A percentile compares a stretch with the other conserved stretches of the same genome.
Evolutionary conservation across 2,797 vertebrate genomes (phyloP).

Genomic region (Brachyrhaphis roseni): DNA sequence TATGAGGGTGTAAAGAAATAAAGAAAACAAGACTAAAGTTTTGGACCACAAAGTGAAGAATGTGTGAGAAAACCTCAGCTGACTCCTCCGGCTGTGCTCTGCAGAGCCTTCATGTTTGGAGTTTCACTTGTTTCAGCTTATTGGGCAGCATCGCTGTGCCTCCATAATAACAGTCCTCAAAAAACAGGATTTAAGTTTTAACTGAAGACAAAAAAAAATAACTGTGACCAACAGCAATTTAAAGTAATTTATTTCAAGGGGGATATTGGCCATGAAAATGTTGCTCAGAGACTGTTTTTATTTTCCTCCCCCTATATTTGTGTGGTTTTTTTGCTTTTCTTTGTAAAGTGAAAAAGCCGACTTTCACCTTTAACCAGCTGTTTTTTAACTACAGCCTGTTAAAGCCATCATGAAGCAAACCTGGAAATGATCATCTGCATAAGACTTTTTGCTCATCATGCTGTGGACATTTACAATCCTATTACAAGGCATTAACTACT

Average conservation of each 20-base stretch:
- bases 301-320: slow-evolving; percentile 16
- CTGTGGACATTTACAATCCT: slow-evolving; percentile 46
- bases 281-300: slow-evolving; percentile 10
- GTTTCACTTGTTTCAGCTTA: slow-evolving; percentile 45
- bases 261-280: slow-evolving; percentile 12
- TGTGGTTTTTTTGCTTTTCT: slow-evolving; percentile 8
- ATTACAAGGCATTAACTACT: slow-evolving; percentile 45
- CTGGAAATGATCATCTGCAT: slow-evolving; percentile 28
- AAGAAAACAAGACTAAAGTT: slow-evolving; percentile 8
- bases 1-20: slow-evolving; percentile 17
- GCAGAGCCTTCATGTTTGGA: slow-evolving; percentile 35
- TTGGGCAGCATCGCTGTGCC: slow-evolving; percentile 49
- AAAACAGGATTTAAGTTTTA: slow-evolving; percentile 62
- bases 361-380: slow-evolving; percentile 46
- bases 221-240: slow-evolving; percentile 36
- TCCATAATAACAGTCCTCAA: slow-evolving; percentile 52
- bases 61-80: slow-evolving; percentile 47
- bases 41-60: slow-evolving; percentile 33
- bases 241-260: slow-evolving; percentile 26
- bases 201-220: slow-evolving; percentile 44
- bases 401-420: slow-evolving; percentile 51
- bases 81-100: slow-evolving; percentile 25
- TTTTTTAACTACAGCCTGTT: slow-evolving; percentile 51
- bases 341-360: slow-evolving; percentile 51
- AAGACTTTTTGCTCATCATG: slow-evolving; percentile 16